Evolutionary conservation across 2,888 invertebrate genomes (phyloP).

Genomic region (Eumerus sabulonum): DNA sequence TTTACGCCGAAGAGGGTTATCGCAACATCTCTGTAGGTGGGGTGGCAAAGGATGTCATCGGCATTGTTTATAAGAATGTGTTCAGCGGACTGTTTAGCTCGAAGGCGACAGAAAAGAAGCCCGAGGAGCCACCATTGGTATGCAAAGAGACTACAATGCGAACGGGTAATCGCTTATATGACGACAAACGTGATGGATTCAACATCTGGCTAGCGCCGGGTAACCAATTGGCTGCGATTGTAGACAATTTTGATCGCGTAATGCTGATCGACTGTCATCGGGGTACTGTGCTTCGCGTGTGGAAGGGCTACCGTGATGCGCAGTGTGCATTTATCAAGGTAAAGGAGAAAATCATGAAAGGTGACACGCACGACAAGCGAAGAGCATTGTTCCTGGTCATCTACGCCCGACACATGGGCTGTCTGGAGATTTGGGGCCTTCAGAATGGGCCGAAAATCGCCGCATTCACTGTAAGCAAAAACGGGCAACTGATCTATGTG

Average conservation of each 20-base stretch:
- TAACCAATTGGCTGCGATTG: conserved; percentile 87
- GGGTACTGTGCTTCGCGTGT: conserved; percentile 90
- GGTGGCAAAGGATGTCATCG: conserved; percentile 91
- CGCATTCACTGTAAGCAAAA: conserved; percentile 93
- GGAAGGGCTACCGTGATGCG: conserved; percentile 98
- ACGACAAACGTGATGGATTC: conserved; percentile 87
- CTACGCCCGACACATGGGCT: conserved; percentile 94
- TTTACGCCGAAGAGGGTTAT: conserved; percentile 93
- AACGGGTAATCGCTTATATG: conserved; percentile 90
- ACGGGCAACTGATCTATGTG: conserved; percentile 88
- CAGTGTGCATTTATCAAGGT: conserved; percentile 96
- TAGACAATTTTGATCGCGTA: conserved; percentile 93
- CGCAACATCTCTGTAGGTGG: conserved; percentile 90
- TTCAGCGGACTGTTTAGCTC: conserved; percentile 83
- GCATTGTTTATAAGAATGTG: conserved; percentile 86
- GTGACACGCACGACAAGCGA: conserved; percentile 75
- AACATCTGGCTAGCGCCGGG: conserved; percentile 87
- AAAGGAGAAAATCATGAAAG: conserved; percentile 81
- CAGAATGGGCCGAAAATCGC: conserved; percentile 94
- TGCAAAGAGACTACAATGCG: conserved; percentile 84
- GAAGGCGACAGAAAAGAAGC: conserved; percentile 76
- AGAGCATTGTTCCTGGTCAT: conserved; percentile 91
- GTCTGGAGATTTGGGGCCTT: conserved; percentile 95
- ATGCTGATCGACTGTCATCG: conserved; percentile 89
- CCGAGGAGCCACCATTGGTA: conserved; percentile 71